phyloP scores from a whole-genome alignment of 2,797 vertebrate species.

The Nothura maculosa region DNA sequence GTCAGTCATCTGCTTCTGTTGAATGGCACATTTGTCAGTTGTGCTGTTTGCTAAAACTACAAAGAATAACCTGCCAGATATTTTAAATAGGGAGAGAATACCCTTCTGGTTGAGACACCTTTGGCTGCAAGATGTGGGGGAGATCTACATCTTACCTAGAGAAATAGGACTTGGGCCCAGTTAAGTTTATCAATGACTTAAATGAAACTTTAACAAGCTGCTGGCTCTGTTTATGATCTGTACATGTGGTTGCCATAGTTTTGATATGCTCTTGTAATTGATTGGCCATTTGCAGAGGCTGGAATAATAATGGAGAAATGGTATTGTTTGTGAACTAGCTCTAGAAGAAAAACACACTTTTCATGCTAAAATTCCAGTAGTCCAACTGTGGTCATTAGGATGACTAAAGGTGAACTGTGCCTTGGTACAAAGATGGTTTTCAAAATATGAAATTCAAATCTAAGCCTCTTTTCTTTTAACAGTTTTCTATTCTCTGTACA shows the following conservation, averaged over 20 bases:
- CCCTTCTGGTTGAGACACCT: not conserved
- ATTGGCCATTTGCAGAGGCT: slow-evolving; percentile 1
- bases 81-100: not conserved
- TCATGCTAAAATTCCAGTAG: not conserved
- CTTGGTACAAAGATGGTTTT: not conserved
- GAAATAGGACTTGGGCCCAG: not conserved
- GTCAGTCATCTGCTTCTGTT: not conserved
- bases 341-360: not conserved
- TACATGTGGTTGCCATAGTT: not conserved
- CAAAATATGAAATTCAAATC: not conserved
- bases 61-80: not conserved
- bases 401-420: not conserved
- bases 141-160: not conserved
- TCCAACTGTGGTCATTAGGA: not conserved
- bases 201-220: not conserved
- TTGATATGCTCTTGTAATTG: not conserved
- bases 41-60: not conserved
- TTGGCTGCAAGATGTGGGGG: not conserved
- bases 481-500: not conserved
- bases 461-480: not conserved
- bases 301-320: not conserved
- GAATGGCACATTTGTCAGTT: not conserved
- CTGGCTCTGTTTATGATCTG: not conserved
- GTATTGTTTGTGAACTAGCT: not conserved
- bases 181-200: slow-evolving; percentile 10